phyloP scores from a whole-genome alignment of 2,888 invertebrate species.

The Chymomyza fuscimana region DNA sequence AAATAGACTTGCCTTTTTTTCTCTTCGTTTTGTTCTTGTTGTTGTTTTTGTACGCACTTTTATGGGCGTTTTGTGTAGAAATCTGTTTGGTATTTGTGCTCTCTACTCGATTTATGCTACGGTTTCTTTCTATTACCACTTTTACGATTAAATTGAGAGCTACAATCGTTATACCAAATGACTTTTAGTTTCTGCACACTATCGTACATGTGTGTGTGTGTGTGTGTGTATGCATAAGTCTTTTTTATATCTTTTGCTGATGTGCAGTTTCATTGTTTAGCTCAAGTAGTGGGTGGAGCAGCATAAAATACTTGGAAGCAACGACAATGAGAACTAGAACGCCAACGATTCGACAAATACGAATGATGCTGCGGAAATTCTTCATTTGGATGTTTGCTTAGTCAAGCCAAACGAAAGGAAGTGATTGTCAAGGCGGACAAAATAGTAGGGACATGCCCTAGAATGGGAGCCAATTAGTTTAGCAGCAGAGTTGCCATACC shows the following conservation, averaged over 20 bases:
- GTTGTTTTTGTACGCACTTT: constrained; percentile 54
- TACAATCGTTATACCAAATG: constrained; percentile 62
- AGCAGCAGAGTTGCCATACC: constrained; percentile 32
- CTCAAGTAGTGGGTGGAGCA: not conserved
- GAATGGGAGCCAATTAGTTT: constrained; percentile 57
- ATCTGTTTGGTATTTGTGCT: constrained; percentile 52
- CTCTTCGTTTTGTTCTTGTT: constrained; percentile 25
- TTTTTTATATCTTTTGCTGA: not conserved
- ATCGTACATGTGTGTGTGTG: not conserved
- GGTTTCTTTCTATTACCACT: constrained; percentile 50
- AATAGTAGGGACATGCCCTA: not conserved
- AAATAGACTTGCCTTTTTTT: constrained; percentile 52
- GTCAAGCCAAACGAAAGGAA: constrained; percentile 27
- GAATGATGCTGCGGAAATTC: constrained; percentile 55
- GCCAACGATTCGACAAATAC: constrained; percentile 52
- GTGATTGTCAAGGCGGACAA: constrained; percentile 39
- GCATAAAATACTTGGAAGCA: constrained; percentile 12
- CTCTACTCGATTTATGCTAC: constrained; percentile 57
- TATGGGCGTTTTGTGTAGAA: constrained; percentile 53
- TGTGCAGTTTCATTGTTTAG: constrained; percentile 54
- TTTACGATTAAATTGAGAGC: constrained; percentile 64
- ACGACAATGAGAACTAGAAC: constrained; percentile 27
- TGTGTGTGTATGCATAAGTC: not conserved
- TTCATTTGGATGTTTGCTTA: not conserved
- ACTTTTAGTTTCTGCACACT: constrained; percentile 51